Conservation (phyloP, 2,797 vertebrate genomes). For the Mustela erminea region DNA sequence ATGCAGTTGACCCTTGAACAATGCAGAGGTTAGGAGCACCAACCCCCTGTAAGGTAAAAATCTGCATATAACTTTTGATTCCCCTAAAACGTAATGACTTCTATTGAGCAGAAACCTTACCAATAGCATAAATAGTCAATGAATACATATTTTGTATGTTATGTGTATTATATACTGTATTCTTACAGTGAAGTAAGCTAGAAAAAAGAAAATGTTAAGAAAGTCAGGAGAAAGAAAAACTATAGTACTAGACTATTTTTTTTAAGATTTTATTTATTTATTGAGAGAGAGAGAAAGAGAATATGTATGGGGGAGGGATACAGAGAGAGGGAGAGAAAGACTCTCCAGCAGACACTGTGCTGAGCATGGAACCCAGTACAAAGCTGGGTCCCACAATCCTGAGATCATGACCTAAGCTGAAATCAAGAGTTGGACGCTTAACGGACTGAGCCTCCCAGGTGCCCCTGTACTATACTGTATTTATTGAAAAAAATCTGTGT, state of each 20-base stretch:
- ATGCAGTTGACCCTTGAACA: neutral
- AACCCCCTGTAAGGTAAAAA: neutral
- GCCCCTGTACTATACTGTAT: neutral
- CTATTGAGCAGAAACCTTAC: neutral
- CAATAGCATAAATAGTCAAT: neutral
- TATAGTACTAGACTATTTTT: neutral
- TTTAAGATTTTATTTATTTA: neutral
- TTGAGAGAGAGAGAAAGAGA: neutral
- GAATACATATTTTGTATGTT: neutral
- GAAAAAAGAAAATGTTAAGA: neutral
- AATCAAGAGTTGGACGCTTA: neutral
- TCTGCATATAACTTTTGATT: neutral
- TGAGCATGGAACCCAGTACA: neutral
- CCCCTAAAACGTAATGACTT: neutral
- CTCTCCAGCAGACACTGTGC: neutral
- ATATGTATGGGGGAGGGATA: neutral
- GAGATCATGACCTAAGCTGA: neutral
- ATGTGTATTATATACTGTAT: neutral
- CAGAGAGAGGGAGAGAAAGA: neutral
- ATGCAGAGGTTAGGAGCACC: neutral
- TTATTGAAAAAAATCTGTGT: neutral
- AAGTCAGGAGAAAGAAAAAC: neutral
- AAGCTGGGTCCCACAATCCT: neutral
- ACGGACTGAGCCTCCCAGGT: neutral
- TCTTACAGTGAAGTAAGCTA: neutral